Percentiles rank a stretch among this genome's conserved stretches.
phyloP scores from a whole-genome alignment of 2,888 invertebrate genomes.

The Kryphioiulus occultus region DNA sequence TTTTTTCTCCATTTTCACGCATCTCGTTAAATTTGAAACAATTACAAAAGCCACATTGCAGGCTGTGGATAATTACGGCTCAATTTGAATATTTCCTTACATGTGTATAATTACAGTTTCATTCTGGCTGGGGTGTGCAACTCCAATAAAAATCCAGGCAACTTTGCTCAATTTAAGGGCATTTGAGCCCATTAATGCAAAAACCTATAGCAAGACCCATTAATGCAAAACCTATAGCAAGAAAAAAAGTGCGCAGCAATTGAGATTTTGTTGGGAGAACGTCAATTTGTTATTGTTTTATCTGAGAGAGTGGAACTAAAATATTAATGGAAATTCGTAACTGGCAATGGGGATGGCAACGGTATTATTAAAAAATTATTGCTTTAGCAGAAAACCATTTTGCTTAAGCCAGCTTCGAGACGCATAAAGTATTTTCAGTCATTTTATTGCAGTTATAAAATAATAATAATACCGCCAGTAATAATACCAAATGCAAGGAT shows the following conservation, averaged over 20 bases:
- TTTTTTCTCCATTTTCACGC: background rate
- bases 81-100: background rate
- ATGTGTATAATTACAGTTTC: background rate
- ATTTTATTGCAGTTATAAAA: slow-evolving; percentile 11
- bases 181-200: no score
- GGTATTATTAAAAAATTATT: slow-evolving; percentile 19
- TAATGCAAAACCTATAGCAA: no score
- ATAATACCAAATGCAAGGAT: background rate
- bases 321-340: slow-evolving; percentile 31
- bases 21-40: background rate
- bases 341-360: background rate
- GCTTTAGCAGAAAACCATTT: background rate
- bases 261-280: background rate
- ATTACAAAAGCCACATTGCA: background rate
- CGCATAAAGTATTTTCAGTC: background rate
- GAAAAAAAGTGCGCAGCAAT: background rate
- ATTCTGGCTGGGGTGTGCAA: background rate
- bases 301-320: background rate
- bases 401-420: background rate
- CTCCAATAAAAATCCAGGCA: background rate
- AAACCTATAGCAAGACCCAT: no score
- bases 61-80: background rate
- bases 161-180: no score
- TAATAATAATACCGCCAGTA: background rate
- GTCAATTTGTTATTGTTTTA: background rate